Percentiles rank a stretch among this genome's conserved stretches.
Conservation (phyloP, 1,140 invertebrate species). For the Leptopilina boulardi region DNA sequence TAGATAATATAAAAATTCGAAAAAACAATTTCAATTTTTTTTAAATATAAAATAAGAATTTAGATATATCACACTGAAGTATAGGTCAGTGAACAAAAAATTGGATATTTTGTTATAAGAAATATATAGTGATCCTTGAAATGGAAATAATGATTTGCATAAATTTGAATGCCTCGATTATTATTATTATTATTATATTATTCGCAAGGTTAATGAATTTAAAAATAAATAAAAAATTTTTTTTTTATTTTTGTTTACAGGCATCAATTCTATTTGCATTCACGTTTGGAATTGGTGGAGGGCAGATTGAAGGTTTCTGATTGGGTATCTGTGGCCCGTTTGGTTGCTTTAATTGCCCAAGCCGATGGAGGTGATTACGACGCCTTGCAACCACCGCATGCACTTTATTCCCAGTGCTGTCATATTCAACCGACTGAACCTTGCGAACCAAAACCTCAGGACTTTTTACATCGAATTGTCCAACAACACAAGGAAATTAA, state of each 20-base stretch:
- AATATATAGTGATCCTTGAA: too few species aligned
- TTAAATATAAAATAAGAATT: too few species aligned
- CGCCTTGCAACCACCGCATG: constrained; percentile 77
- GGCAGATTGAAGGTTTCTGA: constrained; percentile 82
- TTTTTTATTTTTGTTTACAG: constrained; percentile 72
- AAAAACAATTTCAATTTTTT: too few species aligned
- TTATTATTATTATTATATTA: too few species aligned
- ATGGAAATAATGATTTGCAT: too few species aligned
- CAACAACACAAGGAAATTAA: constrained; percentile 79
- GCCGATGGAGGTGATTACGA: constrained; percentile 84
- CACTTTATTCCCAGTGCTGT: constrained; percentile 80
- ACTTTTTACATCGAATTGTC: constrained; percentile 80
- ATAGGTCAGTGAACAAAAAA: too few species aligned
- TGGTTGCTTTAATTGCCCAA: constrained; percentile 86
- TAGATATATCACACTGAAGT: too few species aligned
- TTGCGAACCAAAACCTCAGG: constrained; percentile 78
- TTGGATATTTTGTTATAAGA: too few species aligned
- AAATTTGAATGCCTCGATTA: neutral
- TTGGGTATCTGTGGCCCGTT: constrained; percentile 81
- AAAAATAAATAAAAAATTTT: too few species aligned
- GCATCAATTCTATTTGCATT: constrained; percentile 90
- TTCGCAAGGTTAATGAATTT: neutral
- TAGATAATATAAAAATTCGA: too few species aligned
- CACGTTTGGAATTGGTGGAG: constrained; percentile 84
- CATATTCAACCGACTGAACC: constrained; percentile 77